These are phyloP conservation scores for roundworm (Caenorhabditis elegans) DNA, from an alignment of 1,140 invertebrate genomes.

Conservation along the genomic window DNA sequence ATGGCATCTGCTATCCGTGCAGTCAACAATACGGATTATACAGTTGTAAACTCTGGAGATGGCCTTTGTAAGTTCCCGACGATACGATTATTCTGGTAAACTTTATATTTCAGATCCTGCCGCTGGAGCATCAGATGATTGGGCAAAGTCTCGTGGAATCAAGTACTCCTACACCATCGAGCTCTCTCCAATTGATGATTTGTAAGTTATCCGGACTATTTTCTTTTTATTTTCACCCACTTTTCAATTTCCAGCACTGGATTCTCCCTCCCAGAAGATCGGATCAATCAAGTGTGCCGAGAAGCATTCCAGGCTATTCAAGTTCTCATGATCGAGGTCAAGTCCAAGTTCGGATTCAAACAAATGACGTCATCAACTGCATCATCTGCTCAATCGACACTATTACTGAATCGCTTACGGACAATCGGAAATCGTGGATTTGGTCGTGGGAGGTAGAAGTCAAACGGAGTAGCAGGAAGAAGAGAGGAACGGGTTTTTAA, in stretches of 20 bases:
- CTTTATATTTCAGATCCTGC: conserved; percentile 54
- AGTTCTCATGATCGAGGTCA: conserved; percentile 9
- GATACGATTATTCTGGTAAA: background rate
- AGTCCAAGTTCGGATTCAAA: background rate
- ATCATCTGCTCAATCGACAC: background rate
- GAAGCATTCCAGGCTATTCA: conserved; percentile 22
- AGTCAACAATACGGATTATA: conserved; percentile 50
- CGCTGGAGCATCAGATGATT: conserved; percentile 63
- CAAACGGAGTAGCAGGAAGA: no score
- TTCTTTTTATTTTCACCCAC: background rate
- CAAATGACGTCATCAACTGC: background rate
- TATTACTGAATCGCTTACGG: background rate
- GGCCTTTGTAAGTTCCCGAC: conserved; percentile 51
- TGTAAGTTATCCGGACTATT: background rate
- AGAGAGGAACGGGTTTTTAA: no score
- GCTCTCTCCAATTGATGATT: conserved; percentile 50
- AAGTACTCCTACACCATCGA: conserved; percentile 69
- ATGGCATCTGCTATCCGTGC: conserved; percentile 51
- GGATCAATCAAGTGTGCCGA: background rate
- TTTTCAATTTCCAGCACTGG: conserved; percentile 14
- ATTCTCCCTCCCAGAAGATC: conserved; percentile 22
- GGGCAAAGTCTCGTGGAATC: conserved; percentile 66
- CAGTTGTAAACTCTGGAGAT: conserved; percentile 50
- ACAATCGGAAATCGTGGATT: background rate
- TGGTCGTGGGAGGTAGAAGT: background rate